phyloP scores from a whole-genome alignment of 2,888 invertebrate genomes.

The Agonum fuliginosum region DNA sequence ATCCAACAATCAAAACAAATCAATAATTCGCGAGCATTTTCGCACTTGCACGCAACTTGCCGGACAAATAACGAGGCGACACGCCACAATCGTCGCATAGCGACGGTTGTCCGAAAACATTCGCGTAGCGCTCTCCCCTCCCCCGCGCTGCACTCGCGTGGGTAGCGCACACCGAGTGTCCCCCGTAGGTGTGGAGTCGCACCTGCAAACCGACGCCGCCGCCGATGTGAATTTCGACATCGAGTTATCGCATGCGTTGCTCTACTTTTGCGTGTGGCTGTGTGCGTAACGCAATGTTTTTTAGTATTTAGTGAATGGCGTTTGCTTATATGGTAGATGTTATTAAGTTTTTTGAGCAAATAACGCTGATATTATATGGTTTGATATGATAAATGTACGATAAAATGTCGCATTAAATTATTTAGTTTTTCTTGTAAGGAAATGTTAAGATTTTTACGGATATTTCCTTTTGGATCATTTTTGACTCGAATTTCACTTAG shows the following conservation, averaged over 20 bases:
- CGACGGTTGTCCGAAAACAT: constrained; percentile 45
- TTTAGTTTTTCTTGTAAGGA: too few species aligned
- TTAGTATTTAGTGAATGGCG: background rate
- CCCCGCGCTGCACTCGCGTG: background rate
- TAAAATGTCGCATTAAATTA: too few species aligned
- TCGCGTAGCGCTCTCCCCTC: constrained; percentile 4
- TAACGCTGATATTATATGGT: background rate
- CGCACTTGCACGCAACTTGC: constrained; percentile 21
- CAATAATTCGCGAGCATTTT: constrained; percentile 50
- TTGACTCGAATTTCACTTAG: too few species aligned
- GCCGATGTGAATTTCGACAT: constrained; percentile 16
- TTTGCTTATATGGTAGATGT: constrained; percentile 2
- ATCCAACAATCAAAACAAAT: constrained; percentile 51
- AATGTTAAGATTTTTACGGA: too few species aligned
- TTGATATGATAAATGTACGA: too few species aligned
- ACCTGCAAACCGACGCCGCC: constrained; percentile 2
- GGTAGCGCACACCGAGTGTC: background rate
- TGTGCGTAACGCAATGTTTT: background rate
- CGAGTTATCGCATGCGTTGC: background rate
- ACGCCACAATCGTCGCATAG: constrained; percentile 43
- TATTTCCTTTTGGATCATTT: too few species aligned
- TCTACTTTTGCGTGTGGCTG: constrained; percentile 21
- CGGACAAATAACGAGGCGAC: constrained; percentile 45
- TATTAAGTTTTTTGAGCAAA: background rate
- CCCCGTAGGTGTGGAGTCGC: background rate